These are phyloP conservation scores for Tetraodon nigroviridis DNA, from an alignment of 2,113 vertebrate genomes.

Conservation along the genomic window DNA sequence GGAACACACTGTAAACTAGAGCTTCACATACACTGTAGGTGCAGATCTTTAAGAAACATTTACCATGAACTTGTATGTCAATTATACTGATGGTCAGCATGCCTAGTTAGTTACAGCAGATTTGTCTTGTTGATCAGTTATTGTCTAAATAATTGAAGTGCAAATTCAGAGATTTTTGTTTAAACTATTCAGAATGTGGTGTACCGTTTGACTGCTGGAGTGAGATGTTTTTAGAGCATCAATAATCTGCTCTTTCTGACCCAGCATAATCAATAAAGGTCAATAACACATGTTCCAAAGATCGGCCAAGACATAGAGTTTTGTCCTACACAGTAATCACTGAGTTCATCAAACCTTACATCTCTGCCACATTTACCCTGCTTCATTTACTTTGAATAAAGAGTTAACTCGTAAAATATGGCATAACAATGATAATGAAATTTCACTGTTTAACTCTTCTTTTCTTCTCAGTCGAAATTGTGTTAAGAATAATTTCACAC, in stretches of 20 bases:
- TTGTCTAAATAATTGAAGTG: neutral
- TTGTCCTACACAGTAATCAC: neutral
- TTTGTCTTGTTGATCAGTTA: neutral
- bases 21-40: slow-evolving; percentile 16
- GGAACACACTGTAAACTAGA: slow-evolving; percentile 37
- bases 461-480: neutral
- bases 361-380: neutral
- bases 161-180: slow-evolving; percentile 13
- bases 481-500: too few relatives aligned
- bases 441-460: neutral
- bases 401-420: too few relatives aligned
- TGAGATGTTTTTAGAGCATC: neutral
- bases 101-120: too few relatives aligned
- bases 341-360: neutral
- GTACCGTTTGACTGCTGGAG: neutral
- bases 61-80: too few relatives aligned
- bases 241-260: slow-evolving; percentile 13
- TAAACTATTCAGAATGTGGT: slow-evolving; percentile 2
- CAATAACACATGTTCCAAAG: slow-evolving; percentile 1
- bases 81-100: too few relatives aligned
- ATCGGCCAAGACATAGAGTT: neutral
- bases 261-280: slow-evolving; percentile 13
- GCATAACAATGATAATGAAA: neutral
- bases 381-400: too few relatives aligned
- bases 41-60: slow-evolving; percentile 3